Base-by-base conservation (phyloP, 1,140 invertebrate species). In the Drosophila tropicalis region DNA sequence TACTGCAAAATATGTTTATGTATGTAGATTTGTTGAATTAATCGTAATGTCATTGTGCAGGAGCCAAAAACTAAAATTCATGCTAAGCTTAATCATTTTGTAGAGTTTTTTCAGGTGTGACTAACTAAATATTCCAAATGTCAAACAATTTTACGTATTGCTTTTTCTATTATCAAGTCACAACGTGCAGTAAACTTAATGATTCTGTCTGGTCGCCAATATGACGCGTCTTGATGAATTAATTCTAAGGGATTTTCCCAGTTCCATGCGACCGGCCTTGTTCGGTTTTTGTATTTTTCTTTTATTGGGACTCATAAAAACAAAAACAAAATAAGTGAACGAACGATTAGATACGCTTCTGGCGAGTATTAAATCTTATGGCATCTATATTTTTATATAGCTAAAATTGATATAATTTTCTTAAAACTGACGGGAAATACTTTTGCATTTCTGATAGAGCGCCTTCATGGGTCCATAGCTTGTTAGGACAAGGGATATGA, bases 391-490 rank as follows among this genome's bases (percentile, higher is more conserved):
- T 13, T 58, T 39, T 12, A 39, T 39, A 13, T 13, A 39, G 0
- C 4, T 39, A 12, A 36, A 57, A 36, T 36, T 34, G 1, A 9
- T 34, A 36, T 34, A 17, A 7, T 32, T 32, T 78, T n/a, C 1
- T 57, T 84, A 89, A 54, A 72, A 89, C 54, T 85, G 69, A 1
- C 67, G 61, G 1, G 73, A 68, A 69, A 91, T 85, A 25, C 39
- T 65, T 22, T 72, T 70, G 9, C 47, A 62, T 64, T 76, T 83
- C 40, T 86, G 70, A 54, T 75, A 83, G 5, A 92, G 62, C 0
- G 86, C 81, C 58, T 91, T 90, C 1, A 92, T 25, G 1, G 91
- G 89, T 3, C 91, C 91, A 15, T 71, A 76, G 60, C 79, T 77
- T 15, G 77, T 68, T 1, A 92, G 64, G 5, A 91, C 69, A 17